These are phyloP conservation scores for Tor tambroides DNA, from an alignment of 2,113 vertebrate species.

Conservation along the genomic window DNA sequence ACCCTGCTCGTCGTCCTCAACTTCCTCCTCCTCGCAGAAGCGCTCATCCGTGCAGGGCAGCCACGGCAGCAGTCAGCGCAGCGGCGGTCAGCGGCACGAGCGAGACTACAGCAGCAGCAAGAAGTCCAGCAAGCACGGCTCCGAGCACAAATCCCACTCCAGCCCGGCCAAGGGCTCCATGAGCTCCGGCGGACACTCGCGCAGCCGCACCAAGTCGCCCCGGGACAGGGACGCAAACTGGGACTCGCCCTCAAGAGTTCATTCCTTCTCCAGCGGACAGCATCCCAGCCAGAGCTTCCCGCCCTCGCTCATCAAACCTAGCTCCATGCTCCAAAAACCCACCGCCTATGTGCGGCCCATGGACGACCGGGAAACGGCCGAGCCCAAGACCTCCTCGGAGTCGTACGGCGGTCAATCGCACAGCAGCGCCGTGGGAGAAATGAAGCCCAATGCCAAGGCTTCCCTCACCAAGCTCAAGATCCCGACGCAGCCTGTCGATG, in stretches of 20 bases:
- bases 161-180: conserved; percentile 89
- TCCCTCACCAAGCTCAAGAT: conserved; percentile 97
- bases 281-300: conserved; percentile 93
- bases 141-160: conserved; percentile 88
- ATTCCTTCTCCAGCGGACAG: conserved; percentile 87
- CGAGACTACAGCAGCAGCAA: conserved; percentile 84
- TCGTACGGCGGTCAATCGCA: conserved; percentile 88
- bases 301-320: conserved; percentile 92
- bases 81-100: conserved; percentile 81
- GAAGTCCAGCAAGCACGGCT: conserved; percentile 91
- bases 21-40: conserved; percentile 84
- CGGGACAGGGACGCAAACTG: conserved; percentile 92
- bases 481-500: conserved; percentile 92
- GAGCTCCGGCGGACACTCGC: conserved; percentile 82
- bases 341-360: conserved; percentile 98
- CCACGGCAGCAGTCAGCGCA: conserved; percentile 78
- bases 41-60: conserved; percentile 83
- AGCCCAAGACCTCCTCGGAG: conserved; percentile 90
- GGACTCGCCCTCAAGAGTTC: conserved; percentile 94
- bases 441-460: conserved; percentile 93
- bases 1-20: conserved; percentile 41
- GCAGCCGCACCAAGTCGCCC: conserved; percentile 93
- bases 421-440: conserved; percentile 84
- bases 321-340: conserved; percentile 96
- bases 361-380: conserved; percentile 96